phyloP scores from a whole-genome alignment of 2,113 vertebrate genomes.

The Daphoenositta chrysoptera region DNA sequence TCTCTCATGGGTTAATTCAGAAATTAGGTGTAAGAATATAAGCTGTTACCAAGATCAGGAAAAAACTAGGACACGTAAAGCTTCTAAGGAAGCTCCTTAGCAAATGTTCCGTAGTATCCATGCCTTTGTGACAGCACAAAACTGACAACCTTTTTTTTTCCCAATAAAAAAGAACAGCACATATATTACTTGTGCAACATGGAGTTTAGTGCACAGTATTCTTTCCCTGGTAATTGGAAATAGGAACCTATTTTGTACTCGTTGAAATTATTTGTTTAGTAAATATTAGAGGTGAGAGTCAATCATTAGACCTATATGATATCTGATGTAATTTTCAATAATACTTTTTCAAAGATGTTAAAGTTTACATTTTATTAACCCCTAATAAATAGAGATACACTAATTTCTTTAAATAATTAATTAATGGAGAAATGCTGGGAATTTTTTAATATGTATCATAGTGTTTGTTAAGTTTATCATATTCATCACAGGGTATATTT shows the following conservation, averaged over 20 bases:
- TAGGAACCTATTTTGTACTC: not conserved
- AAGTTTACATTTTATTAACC: not conserved
- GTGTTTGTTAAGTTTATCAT: not conserved
- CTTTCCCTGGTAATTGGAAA: not conserved
- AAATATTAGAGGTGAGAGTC: not conserved
- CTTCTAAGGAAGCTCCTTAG: not conserved
- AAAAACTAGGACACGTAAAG: not conserved
- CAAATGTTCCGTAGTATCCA: not conserved
- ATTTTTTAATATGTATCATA: not conserved
- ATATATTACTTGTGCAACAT: not conserved
- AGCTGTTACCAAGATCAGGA: not conserved
- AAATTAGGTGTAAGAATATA: not conserved
- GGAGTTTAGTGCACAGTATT: not conserved
- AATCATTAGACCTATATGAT: not conserved
- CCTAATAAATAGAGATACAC: not conserved
- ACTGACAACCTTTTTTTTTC: not conserved
- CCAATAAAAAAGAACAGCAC: not conserved
- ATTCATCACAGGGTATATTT: not conserved
- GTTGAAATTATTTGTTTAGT: not conserved
- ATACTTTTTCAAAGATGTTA: not conserved
- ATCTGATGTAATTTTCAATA: not conserved
- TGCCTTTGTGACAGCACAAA: not conserved
- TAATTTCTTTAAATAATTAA: not conserved
- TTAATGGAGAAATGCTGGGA: not conserved
- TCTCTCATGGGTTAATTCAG: not conserved